A percentile compares a stretch with the other conserved stretches of the same genome.
Evolutionary conservation across 2,888 invertebrate genomes (phyloP).

Genomic region (Eristalinus aeneus): DNA sequence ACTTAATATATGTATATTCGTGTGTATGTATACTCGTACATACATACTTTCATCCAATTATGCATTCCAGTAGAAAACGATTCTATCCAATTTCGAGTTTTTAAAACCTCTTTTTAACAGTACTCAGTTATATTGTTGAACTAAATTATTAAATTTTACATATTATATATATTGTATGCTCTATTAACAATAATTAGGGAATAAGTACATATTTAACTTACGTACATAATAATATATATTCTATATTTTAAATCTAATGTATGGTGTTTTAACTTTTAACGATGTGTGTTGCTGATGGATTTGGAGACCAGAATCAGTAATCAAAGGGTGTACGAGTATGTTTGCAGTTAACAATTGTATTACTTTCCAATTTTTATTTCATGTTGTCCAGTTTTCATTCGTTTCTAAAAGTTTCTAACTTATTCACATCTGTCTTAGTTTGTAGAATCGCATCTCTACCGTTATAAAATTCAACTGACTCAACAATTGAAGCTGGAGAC

Average conservation of each 20-base stretch:
- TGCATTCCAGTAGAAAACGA: constrained; percentile 65
- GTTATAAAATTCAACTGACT: too few species aligned
- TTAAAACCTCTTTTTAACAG: constrained; percentile 38
- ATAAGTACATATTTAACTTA: constrained; percentile 61
- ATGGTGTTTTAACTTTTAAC: constrained; percentile 9
- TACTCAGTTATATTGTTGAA: constrained; percentile 58
- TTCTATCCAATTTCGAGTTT: constrained; percentile 65
- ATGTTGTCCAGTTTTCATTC: too few species aligned
- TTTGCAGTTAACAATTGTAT: too few species aligned
- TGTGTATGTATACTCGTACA: neutral
- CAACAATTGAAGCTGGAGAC: too few species aligned
- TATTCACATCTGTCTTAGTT: too few species aligned
- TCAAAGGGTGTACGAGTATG: too few species aligned
- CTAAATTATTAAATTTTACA: constrained; percentile 1
- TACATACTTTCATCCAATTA: constrained; percentile 32
- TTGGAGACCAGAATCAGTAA: neutral
- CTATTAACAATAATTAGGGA: constrained; percentile 51
- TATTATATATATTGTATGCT: constrained; percentile 43
- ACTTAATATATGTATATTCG: neutral
- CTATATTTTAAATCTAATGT: constrained; percentile 57
- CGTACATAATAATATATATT: constrained; percentile 45
- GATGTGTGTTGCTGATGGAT: too few species aligned
- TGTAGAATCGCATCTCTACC: too few species aligned
- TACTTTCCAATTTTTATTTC: too few species aligned
- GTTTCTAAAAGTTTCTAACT: too few species aligned